phyloP scores from a whole-genome alignment of 2,888 invertebrate species.

The Clepsis dumicolana region DNA sequence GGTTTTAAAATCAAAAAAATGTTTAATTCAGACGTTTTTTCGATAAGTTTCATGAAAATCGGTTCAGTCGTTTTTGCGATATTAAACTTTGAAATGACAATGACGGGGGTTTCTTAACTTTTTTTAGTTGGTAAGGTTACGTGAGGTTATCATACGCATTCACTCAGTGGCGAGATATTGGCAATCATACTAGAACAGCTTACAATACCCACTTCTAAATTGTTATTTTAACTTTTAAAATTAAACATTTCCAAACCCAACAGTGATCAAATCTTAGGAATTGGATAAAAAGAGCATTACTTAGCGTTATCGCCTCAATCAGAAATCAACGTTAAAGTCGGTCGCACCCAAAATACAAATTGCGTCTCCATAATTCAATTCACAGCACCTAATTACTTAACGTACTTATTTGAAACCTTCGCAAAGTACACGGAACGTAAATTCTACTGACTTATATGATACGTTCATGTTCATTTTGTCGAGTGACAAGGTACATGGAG shows the following conservation, averaged over 20 bases:
- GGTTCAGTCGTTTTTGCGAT: too few relatives aligned
- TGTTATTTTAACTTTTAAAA: background rate
- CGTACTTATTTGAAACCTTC: conserved; percentile 37
- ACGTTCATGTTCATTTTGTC: conserved; percentile 23
- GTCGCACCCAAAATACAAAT: conserved; percentile 22
- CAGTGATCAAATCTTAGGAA: background rate
- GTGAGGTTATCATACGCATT: too few relatives aligned
- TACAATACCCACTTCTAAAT: too few relatives aligned
- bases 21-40: too few relatives aligned
- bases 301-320: conserved; percentile 21
- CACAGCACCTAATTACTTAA: conserved; percentile 37
- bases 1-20: too few relatives aligned
- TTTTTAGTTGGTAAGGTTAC: too few relatives aligned
- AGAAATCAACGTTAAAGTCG: conserved; percentile 2
- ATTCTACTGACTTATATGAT: conserved; percentile 25
- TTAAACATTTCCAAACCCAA: background rate
- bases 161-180: too few relatives aligned
- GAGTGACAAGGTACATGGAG: conserved; percentile 25
- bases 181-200: too few relatives aligned
- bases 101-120: too few relatives aligned
- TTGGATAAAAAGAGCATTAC: conserved; percentile 9
- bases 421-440: conserved; percentile 7
- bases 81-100: too few relatives aligned
- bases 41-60: too few relatives aligned
- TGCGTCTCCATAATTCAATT: conserved; percentile 37